These are phyloP conservation scores for Megathymus violae DNA, from an alignment of 1,140 invertebrate species.

Conservation along the genomic window DNA sequence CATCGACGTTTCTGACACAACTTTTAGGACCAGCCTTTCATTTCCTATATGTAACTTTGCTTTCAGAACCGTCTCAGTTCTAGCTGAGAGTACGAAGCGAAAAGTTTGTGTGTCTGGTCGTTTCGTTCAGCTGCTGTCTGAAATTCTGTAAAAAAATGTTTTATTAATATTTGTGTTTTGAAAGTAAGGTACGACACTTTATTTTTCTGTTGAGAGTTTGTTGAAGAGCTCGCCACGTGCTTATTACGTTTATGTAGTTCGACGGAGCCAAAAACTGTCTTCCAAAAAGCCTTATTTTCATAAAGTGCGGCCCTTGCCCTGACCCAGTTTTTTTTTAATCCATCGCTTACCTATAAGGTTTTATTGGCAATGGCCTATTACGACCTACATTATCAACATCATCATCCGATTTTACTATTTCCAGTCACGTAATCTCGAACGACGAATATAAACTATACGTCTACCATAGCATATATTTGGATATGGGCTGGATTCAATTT, in stretches of 20 bases:
- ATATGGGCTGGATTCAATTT: constrained; percentile 61
- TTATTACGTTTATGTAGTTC: constrained; percentile 1
- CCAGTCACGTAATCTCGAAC: constrained; percentile 81
- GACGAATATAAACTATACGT: constrained; percentile 76
- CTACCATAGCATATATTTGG: constrained; percentile 51
- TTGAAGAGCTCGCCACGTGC: neutral
- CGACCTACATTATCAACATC: constrained; percentile 82
- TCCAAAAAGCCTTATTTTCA: constrained; percentile 66
- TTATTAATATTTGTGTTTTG: constrained; percentile 16
- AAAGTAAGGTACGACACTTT: neutral
- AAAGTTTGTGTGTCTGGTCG: constrained; percentile 52
- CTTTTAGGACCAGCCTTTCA: constrained; percentile 55
- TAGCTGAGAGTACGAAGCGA: constrained; percentile 43
- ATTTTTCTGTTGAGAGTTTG: neutral
- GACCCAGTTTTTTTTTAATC: constrained; percentile 80
- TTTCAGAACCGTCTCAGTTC: constrained; percentile 50
- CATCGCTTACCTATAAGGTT: constrained; percentile 83
- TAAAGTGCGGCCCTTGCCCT: constrained; percentile 71
- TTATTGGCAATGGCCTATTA: constrained; percentile 81
- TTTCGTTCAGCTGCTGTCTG: constrained; percentile 36
- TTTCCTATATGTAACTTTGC: constrained; percentile 59
- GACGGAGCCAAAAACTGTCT: constrained; percentile 39
- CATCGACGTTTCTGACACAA: constrained; percentile 47
- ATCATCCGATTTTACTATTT: constrained; percentile 83
- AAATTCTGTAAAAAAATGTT: constrained; percentile 19